Evolutionary conservation across 2,888 invertebrate species (phyloP).

Genomic region (Sinopyrophorus schimmeli): DNA sequence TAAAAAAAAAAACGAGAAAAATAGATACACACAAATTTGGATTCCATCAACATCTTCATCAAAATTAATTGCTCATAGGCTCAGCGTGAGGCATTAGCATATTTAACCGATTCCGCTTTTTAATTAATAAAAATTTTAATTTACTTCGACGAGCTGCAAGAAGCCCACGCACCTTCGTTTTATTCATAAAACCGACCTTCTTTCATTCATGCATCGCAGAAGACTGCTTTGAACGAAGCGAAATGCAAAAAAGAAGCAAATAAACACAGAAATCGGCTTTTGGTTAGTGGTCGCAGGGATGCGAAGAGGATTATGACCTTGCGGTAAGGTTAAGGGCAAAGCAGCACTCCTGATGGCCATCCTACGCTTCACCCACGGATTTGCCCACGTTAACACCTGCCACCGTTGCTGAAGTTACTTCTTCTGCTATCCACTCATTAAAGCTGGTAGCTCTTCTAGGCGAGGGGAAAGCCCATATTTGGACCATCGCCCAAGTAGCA

Average conservation of each 20-base stretch:
- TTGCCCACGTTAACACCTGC: constrained; percentile 28
- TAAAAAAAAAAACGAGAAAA: no score
- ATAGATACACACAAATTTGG: no score
- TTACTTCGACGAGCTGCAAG: constrained; percentile 20
- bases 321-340: constrained; percentile 21
- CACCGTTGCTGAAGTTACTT: constrained; percentile 15
- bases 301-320: constrained; percentile 11
- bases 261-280: no score
- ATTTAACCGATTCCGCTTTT: constrained; percentile 9
- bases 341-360: constrained; percentile 18
- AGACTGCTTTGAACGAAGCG: not conserved
- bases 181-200: constrained; percentile 18
- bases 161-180: constrained; percentile 14
- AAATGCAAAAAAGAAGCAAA: not conserved
- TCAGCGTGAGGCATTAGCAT: constrained; percentile 14
- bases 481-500: no score
- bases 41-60: no score
- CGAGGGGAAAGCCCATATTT: no score
- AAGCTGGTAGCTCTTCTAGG: constrained; percentile 8
- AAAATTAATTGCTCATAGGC: no score
- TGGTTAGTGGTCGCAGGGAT: constrained; percentile 5
- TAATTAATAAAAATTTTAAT: constrained; percentile 21
- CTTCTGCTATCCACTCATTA: constrained; percentile 20
- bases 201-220: constrained; percentile 18
- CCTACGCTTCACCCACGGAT: constrained; percentile 24